Conservation (phyloP, 2,797 vertebrate species). For the Clarias pachynema region DNA sequence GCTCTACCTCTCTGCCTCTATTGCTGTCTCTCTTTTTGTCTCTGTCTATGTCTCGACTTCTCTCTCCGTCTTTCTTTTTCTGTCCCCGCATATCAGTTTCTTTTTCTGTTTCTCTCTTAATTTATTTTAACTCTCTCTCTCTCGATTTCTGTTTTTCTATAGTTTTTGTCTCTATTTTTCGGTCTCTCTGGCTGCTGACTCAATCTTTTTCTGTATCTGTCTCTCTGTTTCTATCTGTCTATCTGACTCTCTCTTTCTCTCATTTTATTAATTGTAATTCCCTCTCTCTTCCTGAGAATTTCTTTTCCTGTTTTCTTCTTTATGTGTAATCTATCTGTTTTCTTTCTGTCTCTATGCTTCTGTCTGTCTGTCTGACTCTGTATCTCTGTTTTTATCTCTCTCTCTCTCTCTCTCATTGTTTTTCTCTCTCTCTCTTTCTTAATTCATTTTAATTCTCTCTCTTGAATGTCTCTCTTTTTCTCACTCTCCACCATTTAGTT, state of each 20-base stretch:
- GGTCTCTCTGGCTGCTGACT: neutral
- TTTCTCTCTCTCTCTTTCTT: neutral
- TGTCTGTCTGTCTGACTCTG: neutral
- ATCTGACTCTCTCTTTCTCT: neutral
- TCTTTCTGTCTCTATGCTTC: neutral
- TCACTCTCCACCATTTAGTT: slow-evolving; percentile 56
- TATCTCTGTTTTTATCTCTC: too few species aligned
- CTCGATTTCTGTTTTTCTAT: neutral
- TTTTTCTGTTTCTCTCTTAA: slow-evolving; percentile 30
- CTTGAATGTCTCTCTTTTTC: neutral
- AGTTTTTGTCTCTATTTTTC: neutral
- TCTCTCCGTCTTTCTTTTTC: neutral
- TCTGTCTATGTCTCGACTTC: neutral
- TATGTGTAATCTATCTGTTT: neutral
- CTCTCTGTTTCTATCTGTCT: slow-evolving; percentile 32
- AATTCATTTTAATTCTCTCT: too few species aligned
- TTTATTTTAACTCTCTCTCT: neutral
- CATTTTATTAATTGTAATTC: neutral
- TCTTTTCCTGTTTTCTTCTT: neutral
- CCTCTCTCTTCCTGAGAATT: neutral
- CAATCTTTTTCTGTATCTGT: neutral
- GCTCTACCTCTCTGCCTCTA: neutral
- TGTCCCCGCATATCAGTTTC: slow-evolving; percentile 14
- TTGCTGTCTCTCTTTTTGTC: neutral
- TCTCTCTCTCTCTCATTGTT: too few species aligned